Evolutionary conservation across 2,797 vertebrate genomes (phyloP).

Genomic region (Hoplostethus atlanticus): DNA sequence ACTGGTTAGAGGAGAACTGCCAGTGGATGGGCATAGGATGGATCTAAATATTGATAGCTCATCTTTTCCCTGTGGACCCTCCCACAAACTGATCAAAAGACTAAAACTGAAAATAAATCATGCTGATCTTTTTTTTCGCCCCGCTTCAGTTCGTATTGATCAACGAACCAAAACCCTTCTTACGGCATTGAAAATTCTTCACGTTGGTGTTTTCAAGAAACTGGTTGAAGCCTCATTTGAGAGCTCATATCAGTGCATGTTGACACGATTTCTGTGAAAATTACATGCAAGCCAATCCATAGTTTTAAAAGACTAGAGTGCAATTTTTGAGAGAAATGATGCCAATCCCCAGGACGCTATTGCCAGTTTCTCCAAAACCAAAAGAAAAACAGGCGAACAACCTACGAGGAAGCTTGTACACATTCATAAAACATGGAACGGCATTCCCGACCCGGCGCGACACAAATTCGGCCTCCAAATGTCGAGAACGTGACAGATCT

Average conservation of each 20-base stretch:
- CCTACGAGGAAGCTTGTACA: conserved; percentile 12
- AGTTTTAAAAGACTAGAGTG: conserved; percentile 26
- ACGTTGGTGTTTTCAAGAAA: conserved; percentile 15
- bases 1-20: neutral
- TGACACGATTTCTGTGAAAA: neutral
- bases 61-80: neutral
- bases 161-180: conserved; percentile 1
- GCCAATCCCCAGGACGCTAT: conserved; percentile 13
- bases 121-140: conserved; percentile 24
- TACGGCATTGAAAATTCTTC: neutral
- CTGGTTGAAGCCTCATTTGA: conserved; percentile 24
- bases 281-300: conserved; percentile 1
- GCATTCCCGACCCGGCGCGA: conserved; percentile 14
- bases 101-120: conserved; percentile 15
- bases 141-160: conserved; percentile 35
- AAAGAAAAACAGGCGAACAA: conserved; percentile 40
- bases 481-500: conserved; percentile 24
- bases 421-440: conserved; percentile 54
- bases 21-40: neutral
- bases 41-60: neutral
- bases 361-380: conserved; percentile 33
- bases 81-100: neutral
- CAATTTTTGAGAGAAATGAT: conserved; percentile 30
- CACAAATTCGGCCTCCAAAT: conserved; percentile 26
- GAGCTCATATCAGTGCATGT: conserved; percentile 4